Conservation (phyloP, 2,113 vertebrate species). For the Alaudala cheleensis region DNA sequence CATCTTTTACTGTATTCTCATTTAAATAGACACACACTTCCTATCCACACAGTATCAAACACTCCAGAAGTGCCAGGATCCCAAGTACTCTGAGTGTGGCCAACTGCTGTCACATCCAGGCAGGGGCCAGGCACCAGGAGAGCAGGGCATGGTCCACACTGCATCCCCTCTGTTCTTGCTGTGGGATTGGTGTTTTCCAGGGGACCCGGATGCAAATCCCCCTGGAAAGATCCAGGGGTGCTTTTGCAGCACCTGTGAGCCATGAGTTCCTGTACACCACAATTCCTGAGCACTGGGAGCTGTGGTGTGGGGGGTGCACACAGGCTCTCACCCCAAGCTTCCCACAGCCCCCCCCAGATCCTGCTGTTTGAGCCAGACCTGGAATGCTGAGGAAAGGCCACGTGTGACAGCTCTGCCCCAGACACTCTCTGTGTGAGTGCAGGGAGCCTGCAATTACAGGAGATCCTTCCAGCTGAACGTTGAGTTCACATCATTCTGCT, state of each 20-base stretch:
- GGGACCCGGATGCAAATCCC: background rate
- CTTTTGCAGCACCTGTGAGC: background rate
- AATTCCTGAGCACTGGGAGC: background rate
- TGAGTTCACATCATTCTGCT: background rate
- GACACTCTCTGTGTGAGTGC: fast-evolving
- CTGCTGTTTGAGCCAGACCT: background rate
- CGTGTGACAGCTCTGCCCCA: background rate
- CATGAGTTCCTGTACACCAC: background rate
- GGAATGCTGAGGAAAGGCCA: background rate
- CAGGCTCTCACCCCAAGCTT: background rate
- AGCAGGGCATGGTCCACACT: fast-evolving
- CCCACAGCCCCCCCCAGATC: background rate
- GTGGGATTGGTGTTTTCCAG: background rate
- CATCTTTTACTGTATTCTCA: background rate
- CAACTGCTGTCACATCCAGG: background rate
- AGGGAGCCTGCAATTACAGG: background rate
- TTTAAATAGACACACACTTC: background rate
- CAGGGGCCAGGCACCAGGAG: background rate
- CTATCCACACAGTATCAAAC: background rate
- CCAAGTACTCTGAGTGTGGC: fast-evolving
- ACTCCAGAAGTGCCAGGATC: background rate
- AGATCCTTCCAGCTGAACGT: background rate
- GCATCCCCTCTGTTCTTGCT: background rate
- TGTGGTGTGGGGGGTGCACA: fast-evolving
- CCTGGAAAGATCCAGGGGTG: background rate